These are phyloP conservation scores for Peromyscus californicus DNA, from an alignment of 2,113 vertebrate genomes.

Conservation along the genomic window DNA sequence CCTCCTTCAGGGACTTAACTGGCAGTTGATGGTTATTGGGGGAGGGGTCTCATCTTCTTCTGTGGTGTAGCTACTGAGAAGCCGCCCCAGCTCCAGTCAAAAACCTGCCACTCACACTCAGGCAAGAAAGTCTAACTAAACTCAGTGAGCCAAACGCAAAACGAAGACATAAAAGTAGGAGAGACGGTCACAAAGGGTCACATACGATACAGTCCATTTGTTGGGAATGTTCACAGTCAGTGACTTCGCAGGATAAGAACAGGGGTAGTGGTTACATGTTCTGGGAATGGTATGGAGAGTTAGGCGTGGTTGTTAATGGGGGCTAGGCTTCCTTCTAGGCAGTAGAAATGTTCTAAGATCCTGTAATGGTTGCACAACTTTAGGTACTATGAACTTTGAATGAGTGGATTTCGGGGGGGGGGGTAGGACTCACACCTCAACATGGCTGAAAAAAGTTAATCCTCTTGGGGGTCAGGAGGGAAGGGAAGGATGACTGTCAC, in stretches of 20 bases:
- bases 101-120: neutral
- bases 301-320: neutral
- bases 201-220: fast-evolving
- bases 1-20: neutral
- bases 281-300: neutral
- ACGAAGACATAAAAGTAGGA: neutral
- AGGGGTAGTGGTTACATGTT: neutral
- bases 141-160: neutral
- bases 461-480: neutral
- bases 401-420: neutral
- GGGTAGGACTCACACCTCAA: neutral
- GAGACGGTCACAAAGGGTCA: neutral
- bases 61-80: neutral
- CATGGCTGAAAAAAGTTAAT: neutral
- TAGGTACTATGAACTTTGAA: neutral
- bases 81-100: fast-evolving
- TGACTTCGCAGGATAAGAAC: neutral
- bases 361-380: neutral
- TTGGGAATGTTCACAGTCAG: neutral
- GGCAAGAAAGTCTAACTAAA: neutral
- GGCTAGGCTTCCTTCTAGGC: neutral
- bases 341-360: neutral
- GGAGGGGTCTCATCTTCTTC: neutral
- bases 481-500: neutral
- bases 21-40: neutral